Percentiles rank a stretch among this genome's conserved stretches.
These are phyloP conservation scores for Iphiclides podalirius DNA, from an alignment of 2,888 invertebrate species.

Conservation along the genomic window DNA sequence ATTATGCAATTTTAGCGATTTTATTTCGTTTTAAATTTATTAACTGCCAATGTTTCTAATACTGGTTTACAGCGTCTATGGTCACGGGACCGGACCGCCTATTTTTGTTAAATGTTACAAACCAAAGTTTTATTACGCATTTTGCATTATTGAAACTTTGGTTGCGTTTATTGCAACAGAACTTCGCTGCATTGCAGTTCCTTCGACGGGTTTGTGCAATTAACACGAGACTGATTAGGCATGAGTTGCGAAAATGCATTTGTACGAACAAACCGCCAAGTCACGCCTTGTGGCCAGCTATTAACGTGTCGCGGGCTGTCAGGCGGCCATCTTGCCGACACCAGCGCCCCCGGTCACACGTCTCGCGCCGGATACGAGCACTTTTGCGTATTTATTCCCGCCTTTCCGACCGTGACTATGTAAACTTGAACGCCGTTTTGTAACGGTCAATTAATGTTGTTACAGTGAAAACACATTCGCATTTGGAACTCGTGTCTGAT, in stretches of 20 bases:
- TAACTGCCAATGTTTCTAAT: too few relatives aligned
- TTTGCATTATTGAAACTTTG: too few relatives aligned
- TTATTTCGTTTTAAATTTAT: too few relatives aligned
- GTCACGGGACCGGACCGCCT: too few relatives aligned
- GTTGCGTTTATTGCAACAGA: too few relatives aligned
- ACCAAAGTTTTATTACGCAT: too few relatives aligned
- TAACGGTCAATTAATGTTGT: slow-evolving; percentile 14
- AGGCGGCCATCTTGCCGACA: slow-evolving; percentile 7
- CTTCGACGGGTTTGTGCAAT: too few relatives aligned
- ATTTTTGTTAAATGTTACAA: too few relatives aligned
- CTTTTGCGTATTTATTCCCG: slow-evolving; percentile 9
- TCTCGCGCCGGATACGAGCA: slow-evolving; percentile 12
- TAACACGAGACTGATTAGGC: too few relatives aligned
- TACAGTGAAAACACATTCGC: slow-evolving; percentile 7
- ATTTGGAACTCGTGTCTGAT: neutral
- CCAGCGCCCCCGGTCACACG: slow-evolving; percentile 3
- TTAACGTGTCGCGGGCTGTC: slow-evolving; percentile 9
- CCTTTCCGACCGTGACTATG: slow-evolving; percentile 17
- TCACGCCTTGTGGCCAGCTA: slow-evolving; percentile 2
- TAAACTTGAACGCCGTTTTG: slow-evolving; percentile 11
- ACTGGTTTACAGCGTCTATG: too few relatives aligned
- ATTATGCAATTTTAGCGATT: too few relatives aligned
- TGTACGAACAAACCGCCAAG: neutral
- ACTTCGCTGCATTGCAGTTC: too few relatives aligned
- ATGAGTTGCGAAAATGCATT: slow-evolving; percentile 1